Evolutionary conservation across 2,888 invertebrate species (phyloP), one percentile per base, ranked within the genome.

Genomic region (Pharmacophagus antenor): DNA sequence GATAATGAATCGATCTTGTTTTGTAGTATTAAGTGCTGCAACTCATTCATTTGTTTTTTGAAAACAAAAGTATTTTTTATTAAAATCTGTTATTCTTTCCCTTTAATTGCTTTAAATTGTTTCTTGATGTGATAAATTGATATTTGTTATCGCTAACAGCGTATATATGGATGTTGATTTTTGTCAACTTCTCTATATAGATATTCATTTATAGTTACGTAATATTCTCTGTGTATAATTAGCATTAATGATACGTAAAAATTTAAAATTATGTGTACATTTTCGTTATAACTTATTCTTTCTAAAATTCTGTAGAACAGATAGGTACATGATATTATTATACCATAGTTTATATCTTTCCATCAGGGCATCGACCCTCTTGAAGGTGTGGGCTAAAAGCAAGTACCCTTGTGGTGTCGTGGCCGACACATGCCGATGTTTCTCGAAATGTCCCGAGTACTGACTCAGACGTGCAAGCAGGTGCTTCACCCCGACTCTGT

Each of bases 391-490:
- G 37, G 49, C 37, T 12, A 42, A 59, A 27, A 41, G 22, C 41
- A 37, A 46, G 44, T 37, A 42, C 54, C 49, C 54, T 42, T 25
- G 6, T 49, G 25, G 25, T n/a, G 21, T 8, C 17, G 41, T 23
- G 17, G 21, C 53, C 58, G 52, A 58, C 52, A 15, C 17, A 37
- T 12, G 22, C 58, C 48, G 56, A 23, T 21, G 23, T 21, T 27
- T 27, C 15, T 41, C 62, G 52, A 58, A 55, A 18, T 37, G 46
- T 7, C 17, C 22, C 50, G 58, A 51, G 51, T 47, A 41, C 44
- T 58, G 57, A 62, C 50, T 61, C 55, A 57, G 27, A 44, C 15
- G 53, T n/a, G 18, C 20, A 18, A 44, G 42, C 53, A 53, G 61
- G 61, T 56, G 57, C 44, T 61, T 61, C 42, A 57, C 48, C 61